Evolutionary conservation across 2,113 vertebrate species (phyloP).

Genomic region (Casuarius casuarius): DNA sequence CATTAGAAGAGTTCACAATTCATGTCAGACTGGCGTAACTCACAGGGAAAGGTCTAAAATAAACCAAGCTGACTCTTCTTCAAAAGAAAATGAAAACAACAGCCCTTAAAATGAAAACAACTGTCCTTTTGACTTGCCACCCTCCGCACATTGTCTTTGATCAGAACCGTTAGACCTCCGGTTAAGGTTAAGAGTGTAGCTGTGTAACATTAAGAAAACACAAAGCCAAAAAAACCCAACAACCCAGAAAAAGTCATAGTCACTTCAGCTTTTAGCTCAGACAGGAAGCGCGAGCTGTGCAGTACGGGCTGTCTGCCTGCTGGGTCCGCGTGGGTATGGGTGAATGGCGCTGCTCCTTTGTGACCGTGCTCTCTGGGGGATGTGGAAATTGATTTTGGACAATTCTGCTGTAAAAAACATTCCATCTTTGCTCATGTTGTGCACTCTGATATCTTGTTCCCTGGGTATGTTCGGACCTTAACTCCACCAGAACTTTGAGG

Average conservation of each 20-base stretch:
- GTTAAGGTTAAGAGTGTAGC: background rate
- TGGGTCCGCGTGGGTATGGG: background rate
- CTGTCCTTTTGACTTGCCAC: background rate
- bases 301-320: background rate
- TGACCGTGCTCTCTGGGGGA: background rate
- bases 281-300: background rate
- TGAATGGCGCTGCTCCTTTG: background rate
- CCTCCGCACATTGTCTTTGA: constrained; percentile 3
- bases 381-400: background rate
- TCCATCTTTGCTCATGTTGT: background rate
- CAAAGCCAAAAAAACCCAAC: background rate
- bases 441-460: background rate
- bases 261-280: background rate
- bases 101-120: constrained; percentile 39
- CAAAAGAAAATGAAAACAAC: constrained; percentile 56
- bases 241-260: background rate
- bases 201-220: background rate
- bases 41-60: constrained; percentile 41
- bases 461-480: background rate
- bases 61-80: constrained; percentile 50
- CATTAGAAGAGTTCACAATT: constrained; percentile 36
- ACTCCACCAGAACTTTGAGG: background rate
- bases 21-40: background rate
- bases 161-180: background rate
- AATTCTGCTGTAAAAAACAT: background rate